Percentiles rank a stretch among this genome's conserved stretches.
These are phyloP conservation scores for Bujurquina vittata DNA, from an alignment of 2,113 vertebrate genomes.

Conservation along the genomic window DNA sequence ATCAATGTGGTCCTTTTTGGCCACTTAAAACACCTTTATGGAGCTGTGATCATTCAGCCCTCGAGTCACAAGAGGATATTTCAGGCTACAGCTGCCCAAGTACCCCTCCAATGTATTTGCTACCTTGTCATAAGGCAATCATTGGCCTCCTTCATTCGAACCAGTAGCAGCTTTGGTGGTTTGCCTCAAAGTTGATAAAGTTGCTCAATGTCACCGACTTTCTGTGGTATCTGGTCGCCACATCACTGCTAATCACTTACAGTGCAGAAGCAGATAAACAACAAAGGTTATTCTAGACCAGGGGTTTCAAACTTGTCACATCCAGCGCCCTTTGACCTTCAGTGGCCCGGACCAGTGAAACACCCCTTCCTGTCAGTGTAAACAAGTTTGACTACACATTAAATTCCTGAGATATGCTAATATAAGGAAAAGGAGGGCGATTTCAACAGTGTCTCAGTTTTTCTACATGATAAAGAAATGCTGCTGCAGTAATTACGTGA, in stretches of 20 bases:
- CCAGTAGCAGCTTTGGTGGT: neutral
- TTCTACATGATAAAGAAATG: neutral
- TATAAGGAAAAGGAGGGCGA: neutral
- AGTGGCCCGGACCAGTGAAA: neutral
- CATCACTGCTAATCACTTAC: too few species aligned
- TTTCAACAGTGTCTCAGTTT: neutral
- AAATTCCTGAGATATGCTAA: neutral
- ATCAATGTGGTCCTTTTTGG: too few species aligned
- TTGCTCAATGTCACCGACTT: too few species aligned
- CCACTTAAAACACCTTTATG: too few species aligned
- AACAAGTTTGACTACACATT: neutral
- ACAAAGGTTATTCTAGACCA: neutral
- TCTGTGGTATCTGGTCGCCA: too few species aligned
- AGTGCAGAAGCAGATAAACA: neutral
- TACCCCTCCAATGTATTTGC: too few species aligned
- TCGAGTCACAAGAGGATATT: too few species aligned
- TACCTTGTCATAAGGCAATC: neutral
- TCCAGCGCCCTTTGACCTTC: neutral
- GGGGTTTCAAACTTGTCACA: neutral
- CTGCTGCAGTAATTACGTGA: too few species aligned
- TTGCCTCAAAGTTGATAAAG: too few species aligned
- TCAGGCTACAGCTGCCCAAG: too few species aligned
- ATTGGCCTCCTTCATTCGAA: neutral
- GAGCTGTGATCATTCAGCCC: too few species aligned
- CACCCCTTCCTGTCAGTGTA: neutral